These are phyloP conservation scores for Acleris emargana DNA, from an alignment of 2,888 invertebrate species.

Conservation along the genomic window DNA sequence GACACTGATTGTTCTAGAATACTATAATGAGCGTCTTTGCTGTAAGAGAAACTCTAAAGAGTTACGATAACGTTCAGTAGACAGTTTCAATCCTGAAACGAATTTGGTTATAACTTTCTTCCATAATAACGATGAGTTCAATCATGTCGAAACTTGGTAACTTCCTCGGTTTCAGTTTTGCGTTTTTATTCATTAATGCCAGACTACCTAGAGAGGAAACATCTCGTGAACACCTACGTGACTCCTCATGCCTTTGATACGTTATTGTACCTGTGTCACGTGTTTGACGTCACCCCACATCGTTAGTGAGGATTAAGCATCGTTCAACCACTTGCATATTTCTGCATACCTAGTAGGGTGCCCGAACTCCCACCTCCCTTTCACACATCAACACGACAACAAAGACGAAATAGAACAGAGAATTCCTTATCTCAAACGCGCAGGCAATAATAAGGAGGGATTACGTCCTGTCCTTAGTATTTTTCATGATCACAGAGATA, in stretches of 20 bases:
- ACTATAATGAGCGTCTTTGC: background rate
- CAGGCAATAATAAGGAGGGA: constrained; percentile 36
- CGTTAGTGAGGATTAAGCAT: constrained; percentile 58
- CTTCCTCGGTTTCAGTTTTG: background rate
- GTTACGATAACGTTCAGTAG: no score
- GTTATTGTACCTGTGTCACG: constrained; percentile 16
- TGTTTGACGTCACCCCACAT: constrained; percentile 51
- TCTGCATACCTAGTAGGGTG: constrained; percentile 44
- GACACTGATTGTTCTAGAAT: background rate
- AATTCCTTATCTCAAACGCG: constrained; percentile 44
- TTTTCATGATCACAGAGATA: constrained; percentile 25
- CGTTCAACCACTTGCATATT: constrained; percentile 54
- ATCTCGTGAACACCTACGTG: constrained; percentile 17
- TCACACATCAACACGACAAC: constrained; percentile 30
- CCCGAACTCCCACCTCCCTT: constrained; percentile 31
- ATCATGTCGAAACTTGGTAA: background rate
- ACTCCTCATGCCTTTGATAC: constrained; percentile 27
- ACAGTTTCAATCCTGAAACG: no score
- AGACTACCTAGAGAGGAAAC: constrained; percentile 2
- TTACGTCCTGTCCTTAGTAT: constrained; percentile 23
- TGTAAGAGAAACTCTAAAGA: no score
- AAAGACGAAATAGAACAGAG: constrained; percentile 36
- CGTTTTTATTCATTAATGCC: background rate
- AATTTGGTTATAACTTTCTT: no score
- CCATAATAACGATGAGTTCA: no score